Evolutionary conservation across 2,888 invertebrate species (phyloP), one percentile per base, ranked within the genome.

Genomic region (Drosophila atripex): DNA sequence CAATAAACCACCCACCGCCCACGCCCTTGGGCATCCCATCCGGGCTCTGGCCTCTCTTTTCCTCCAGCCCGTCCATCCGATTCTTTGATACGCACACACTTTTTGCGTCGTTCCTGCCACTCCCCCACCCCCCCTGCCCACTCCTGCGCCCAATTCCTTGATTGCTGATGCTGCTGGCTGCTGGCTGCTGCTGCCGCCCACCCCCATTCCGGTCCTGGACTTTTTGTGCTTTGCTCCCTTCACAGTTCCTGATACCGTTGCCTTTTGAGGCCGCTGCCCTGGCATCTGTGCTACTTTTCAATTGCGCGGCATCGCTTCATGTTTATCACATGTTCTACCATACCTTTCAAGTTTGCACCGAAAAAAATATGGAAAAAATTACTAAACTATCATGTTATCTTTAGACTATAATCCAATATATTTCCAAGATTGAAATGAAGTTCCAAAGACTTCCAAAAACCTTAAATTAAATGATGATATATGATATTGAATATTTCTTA

Each of bases 261-360:
- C 56, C 61, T 61, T 59, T 60, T 59, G 56, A 12, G 59, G 60
- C 61, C 59, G 59, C 57, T 74, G 64, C 56, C 50, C 46, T 55
- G 61, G 59, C 83, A 77, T 64, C 71, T 82, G 82, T 82, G 82
- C 82, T 41, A 82, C 75, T 87, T 82, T 85, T 87, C 76, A 80
- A 69, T 85, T 82, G 71, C 82, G 79, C 79, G 63, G 82, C 80
- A 78, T 68, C 85, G 87, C 83, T 78, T 74, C 50, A 74, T 69
- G 78, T 72, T 82, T 78, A 71, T 85, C 75, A 71, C 86, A 71
- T 73, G 58, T 58, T 76, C 51, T 25, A 47, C 59, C 66, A 57
- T 59, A 30, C 49, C 49, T 35, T 32, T 46, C 30, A 43, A 49
- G 47, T 35, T 56, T 38, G 3, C 38, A 46, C 60, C 39, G 28